These are phyloP conservation scores for Baryphthengus martii DNA, from an alignment of 2,113 vertebrate species.

Conservation along the genomic window DNA sequence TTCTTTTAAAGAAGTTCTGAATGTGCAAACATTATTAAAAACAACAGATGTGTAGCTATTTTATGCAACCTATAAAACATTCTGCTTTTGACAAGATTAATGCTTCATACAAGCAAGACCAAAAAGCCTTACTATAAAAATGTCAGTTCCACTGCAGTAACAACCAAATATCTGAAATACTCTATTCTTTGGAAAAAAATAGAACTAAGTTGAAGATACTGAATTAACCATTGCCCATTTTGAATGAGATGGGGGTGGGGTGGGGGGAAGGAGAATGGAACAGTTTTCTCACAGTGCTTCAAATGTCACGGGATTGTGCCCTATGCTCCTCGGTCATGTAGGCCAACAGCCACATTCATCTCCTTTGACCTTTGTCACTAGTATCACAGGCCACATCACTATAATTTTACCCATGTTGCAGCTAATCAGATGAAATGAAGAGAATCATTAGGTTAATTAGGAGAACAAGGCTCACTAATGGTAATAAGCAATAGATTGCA, in stretches of 20 bases:
- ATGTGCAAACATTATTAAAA: slow-evolving; percentile 15
- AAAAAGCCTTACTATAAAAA: neutral
- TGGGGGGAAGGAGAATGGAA: neutral
- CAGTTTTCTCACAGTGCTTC: neutral
- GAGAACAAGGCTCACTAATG: neutral
- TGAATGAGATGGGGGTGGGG: neutral
- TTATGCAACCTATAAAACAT: neutral
- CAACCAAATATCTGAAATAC: neutral
- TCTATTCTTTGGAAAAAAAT: neutral
- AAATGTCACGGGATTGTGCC: neutral
- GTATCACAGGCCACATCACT: neutral
- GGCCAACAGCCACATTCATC: neutral
- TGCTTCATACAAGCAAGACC: neutral
- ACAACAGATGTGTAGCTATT: slow-evolving; percentile 10
- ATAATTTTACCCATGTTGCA: neutral
- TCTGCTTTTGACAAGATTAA: slow-evolving; percentile 20
- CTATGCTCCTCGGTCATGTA: neutral
- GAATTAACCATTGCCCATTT: neutral
- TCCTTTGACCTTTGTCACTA: neutral
- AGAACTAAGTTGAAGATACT: neutral
- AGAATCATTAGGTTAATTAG: slow-evolving; percentile 30
- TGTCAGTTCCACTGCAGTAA: neutral
- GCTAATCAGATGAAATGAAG: slow-evolving; percentile 4
- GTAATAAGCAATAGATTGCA: neutral
- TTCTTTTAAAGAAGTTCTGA: neutral